Evolutionary conservation across 1,140 invertebrate genomes (phyloP).

Genomic region (Drosophila tristis): DNA sequence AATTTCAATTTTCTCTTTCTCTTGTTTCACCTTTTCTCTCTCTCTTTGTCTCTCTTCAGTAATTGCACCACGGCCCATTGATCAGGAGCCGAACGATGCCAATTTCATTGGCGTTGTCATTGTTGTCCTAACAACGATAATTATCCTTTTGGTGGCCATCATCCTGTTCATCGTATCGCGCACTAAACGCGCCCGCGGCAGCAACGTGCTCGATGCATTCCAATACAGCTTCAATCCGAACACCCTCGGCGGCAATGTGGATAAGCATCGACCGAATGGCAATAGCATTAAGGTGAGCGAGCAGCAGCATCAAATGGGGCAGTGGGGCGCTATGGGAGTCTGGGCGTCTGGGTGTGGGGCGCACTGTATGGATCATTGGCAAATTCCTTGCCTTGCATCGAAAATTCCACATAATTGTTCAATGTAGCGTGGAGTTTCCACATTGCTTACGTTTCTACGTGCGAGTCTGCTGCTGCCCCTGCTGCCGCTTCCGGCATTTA

Average conservation of each 20-base stretch:
- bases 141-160: constrained; percentile 88
- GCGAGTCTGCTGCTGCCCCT: constrained; percentile 28
- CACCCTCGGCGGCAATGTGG: constrained; percentile 84
- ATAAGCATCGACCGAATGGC: constrained; percentile 83
- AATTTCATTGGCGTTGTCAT: constrained; percentile 90
- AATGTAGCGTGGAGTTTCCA: constrained; percentile 79
- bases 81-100: constrained; percentile 86
- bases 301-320: not conserved
- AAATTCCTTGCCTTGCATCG: constrained; percentile 56
- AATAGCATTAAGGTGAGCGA: constrained; percentile 85
- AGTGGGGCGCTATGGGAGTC: too few relatives aligned
- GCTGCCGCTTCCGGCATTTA: constrained; percentile 60
- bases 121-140: constrained; percentile 90
- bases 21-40: constrained; percentile 4
- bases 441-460: constrained; percentile 63
- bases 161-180: constrained; percentile 90
- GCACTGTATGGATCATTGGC: constrained; percentile 2
- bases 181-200: constrained; percentile 87
- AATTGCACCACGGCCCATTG: constrained; percentile 84
- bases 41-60: constrained; percentile 53
- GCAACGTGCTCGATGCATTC: constrained; percentile 84
- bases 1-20: constrained; percentile 42
- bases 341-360: not conserved
- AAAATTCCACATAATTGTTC: constrained; percentile 76
- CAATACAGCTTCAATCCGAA: constrained; percentile 84